phyloP scores from a whole-genome alignment of 1,140 invertebrate species.

The Tetragnatha versicolor region DNA sequence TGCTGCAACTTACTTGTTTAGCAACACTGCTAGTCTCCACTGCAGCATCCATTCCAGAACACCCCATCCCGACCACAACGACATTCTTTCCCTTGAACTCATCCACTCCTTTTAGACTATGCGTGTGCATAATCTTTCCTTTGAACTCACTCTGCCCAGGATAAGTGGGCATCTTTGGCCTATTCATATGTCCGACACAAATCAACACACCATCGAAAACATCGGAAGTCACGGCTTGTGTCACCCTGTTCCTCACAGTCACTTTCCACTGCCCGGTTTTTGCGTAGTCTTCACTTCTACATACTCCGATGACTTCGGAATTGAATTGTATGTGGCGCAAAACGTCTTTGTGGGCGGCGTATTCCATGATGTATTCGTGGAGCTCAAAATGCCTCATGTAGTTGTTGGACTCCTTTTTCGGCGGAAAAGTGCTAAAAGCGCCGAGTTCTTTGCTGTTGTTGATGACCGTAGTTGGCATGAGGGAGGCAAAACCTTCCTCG shows the following conservation, averaged over 20 bases:
- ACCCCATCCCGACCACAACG: slow-evolving; percentile 68
- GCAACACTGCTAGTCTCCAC: slow-evolving; percentile 66
- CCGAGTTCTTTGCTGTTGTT: slow-evolving; percentile 62
- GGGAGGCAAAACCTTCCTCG: slow-evolving; percentile 58
- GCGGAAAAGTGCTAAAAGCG: slow-evolving; percentile 64
- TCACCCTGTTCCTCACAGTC: slow-evolving; percentile 51
- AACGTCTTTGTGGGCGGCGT: slow-evolving; percentile 61
- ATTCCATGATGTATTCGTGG: slow-evolving; percentile 56
- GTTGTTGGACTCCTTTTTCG: slow-evolving; percentile 60
- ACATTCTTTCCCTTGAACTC: slow-evolving; percentile 63
- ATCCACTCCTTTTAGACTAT: slow-evolving; percentile 61
- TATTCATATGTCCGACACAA: slow-evolving; percentile 61
- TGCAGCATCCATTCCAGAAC: slow-evolving; percentile 68
- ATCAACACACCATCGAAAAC: slow-evolving; percentile 64
- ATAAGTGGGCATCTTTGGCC: slow-evolving; percentile 15
- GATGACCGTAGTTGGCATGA: slow-evolving; percentile 56
- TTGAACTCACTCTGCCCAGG: slow-evolving; percentile 63
- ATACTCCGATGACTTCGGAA: slow-evolving; percentile 37
- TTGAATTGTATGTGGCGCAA: slow-evolving; percentile 60
- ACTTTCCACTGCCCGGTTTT: slow-evolving; percentile 64
- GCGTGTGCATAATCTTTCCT: slow-evolving; percentile 66
- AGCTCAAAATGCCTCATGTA: slow-evolving; percentile 60
- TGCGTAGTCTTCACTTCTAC: slow-evolving; percentile 59
- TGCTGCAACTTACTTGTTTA: slow-evolving; percentile 64
- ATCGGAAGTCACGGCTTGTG: slow-evolving; percentile 48